phyloP scores from a whole-genome alignment of 2,113 vertebrate species.

The Cyanoderma ruficeps region DNA sequence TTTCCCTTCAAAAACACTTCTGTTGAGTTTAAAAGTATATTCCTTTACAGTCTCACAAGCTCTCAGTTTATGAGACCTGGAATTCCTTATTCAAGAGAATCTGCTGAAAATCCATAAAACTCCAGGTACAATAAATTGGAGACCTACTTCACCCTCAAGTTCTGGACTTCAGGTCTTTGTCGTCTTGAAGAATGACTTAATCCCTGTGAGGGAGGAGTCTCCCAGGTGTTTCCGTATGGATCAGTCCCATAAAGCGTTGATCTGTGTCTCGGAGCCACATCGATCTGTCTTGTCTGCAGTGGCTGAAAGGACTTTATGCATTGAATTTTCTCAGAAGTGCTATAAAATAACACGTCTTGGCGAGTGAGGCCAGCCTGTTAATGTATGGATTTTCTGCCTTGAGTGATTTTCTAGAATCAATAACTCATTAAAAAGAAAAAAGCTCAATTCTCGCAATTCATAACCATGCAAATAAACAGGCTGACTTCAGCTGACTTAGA shows the following conservation, averaged over 20 bases:
- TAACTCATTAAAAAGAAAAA: constrained; percentile 38
- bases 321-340: neutral
- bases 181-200: neutral
- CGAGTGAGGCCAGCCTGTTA: neutral
- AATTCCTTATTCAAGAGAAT: neutral
- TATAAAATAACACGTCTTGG: neutral
- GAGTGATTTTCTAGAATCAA: constrained; percentile 41
- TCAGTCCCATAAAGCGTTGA: neutral
- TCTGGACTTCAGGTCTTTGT: neutral
- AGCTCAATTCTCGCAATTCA: neutral
- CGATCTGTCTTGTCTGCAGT: neutral
- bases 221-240: neutral
- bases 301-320: neutral
- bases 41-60: neutral
- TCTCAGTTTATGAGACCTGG: neutral
- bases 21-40: neutral
- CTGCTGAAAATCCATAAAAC: neutral
- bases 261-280: neutral
- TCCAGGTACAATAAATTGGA: neutral
- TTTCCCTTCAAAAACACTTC: neutral
- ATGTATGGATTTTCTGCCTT: constrained; percentile 32
- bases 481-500: neutral
- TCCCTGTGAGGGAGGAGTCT: neutral
- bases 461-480: constrained; percentile 2
- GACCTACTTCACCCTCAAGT: neutral